Evolutionary conservation across 2,113 vertebrate species (phyloP).

Genomic region (Syngnathoides biaculeatus): DNA sequence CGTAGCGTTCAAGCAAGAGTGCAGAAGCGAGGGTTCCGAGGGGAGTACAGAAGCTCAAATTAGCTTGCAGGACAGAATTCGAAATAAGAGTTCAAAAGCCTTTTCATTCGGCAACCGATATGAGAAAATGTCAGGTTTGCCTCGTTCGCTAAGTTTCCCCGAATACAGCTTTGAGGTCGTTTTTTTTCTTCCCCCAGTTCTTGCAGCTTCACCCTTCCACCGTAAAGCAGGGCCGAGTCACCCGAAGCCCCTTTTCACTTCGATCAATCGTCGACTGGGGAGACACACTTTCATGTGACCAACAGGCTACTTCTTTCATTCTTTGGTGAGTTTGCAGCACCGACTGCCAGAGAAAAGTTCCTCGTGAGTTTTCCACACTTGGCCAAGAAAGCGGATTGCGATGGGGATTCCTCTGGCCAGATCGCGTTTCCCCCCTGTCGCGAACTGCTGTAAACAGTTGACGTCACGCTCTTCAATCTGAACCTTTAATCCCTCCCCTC

Average conservation of each 20-base stretch:
- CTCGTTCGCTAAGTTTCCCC: slow-evolving; percentile 24
- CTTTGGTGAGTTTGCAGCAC: too few relatives aligned
- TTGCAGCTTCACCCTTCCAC: slow-evolving; percentile 14
- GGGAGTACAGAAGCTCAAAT: slow-evolving; percentile 16
- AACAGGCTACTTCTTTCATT: too few relatives aligned
- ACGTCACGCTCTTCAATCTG: too few relatives aligned
- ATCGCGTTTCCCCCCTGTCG: too few relatives aligned
- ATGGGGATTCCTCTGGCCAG: too few relatives aligned
- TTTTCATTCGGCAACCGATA: slow-evolving; percentile 21
- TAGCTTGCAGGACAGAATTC: slow-evolving; percentile 30
- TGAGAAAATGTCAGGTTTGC: not conserved
- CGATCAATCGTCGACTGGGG: too few relatives aligned
- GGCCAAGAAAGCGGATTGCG: too few relatives aligned
- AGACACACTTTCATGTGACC: not conserved
- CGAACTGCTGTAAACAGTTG: too few relatives aligned
- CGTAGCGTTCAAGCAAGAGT: slow-evolving; percentile 20
- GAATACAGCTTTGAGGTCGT: slow-evolving; percentile 48
- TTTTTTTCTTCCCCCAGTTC: slow-evolving; percentile 23
- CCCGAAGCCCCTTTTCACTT: not conserved
- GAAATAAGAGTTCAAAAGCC: slow-evolving; percentile 8
- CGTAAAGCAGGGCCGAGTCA: not conserved
- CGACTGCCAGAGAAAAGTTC: too few relatives aligned
- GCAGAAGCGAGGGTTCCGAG: too few relatives aligned
- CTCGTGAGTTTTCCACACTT: too few relatives aligned
- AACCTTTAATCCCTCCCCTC: not conserved